Evolutionary conservation across 2,113 vertebrate species (phyloP).

Genomic region (Zingel zingel): DNA sequence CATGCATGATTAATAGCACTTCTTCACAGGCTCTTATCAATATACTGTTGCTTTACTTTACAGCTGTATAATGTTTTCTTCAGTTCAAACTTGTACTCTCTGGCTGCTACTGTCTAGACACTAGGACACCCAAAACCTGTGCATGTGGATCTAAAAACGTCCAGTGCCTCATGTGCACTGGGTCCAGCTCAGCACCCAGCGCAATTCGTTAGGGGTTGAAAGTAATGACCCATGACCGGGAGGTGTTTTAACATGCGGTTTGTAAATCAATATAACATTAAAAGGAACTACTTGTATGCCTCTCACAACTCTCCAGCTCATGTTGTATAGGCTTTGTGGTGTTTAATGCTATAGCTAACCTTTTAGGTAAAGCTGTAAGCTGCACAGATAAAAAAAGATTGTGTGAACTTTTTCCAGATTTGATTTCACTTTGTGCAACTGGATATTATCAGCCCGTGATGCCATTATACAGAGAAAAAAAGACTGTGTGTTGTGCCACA

Average conservation of each 20-base stretch:
- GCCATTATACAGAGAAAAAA: conserved; percentile 15
- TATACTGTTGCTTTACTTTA: neutral
- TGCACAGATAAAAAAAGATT: conserved; percentile 60
- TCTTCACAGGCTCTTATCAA: conserved; percentile 10
- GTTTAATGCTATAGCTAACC: conserved; percentile 60
- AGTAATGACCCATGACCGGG: conserved; percentile 69
- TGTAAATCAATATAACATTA: conserved; percentile 84
- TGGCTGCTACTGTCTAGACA: conserved; percentile 73
- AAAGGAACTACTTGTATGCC: conserved; percentile 73
- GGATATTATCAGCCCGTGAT: conserved; percentile 58
- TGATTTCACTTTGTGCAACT: conserved; percentile 73
- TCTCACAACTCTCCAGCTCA: conserved; percentile 78
- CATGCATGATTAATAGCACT: neutral
- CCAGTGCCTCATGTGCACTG: conserved; percentile 46
- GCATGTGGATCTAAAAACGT: conserved; percentile 43
- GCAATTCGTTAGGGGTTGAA: conserved; percentile 53
- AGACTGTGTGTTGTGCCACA: conserved; percentile 5
- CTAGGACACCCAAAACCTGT: conserved; percentile 70
- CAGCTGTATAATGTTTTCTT: conserved; percentile 16
- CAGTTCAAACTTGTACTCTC: conserved; percentile 14
- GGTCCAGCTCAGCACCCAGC: conserved; percentile 56
- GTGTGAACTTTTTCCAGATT: conserved; percentile 54
- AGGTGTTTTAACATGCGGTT: conserved; percentile 73
- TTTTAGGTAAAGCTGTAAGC: conserved; percentile 52
- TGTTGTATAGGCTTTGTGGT: conserved; percentile 74